Conservation (phyloP, 30 jellyfish, hydroid and myxozoan species). For the Pseudorhiza aurosa region DNA sequence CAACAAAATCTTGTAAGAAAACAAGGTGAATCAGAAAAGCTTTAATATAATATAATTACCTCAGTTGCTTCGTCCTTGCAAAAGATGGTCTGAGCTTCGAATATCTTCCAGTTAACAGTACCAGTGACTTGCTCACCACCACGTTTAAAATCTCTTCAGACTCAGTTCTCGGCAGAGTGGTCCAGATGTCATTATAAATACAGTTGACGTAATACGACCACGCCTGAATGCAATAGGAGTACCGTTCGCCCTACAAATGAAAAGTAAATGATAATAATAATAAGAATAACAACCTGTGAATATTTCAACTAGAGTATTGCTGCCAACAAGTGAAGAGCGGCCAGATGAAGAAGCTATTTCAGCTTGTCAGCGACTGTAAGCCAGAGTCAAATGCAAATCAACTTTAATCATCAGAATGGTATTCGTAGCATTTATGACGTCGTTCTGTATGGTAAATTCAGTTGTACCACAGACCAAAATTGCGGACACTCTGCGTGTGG, state of each 20-base stretch:
- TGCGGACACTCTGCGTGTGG: too few species aligned
- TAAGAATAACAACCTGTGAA: too few species aligned
- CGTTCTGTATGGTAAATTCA: too few species aligned
- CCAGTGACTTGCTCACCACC: slow-evolving; percentile 50
- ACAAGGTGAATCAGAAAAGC: too few species aligned
- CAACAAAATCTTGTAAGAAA: too few species aligned
- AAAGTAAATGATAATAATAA: neutral
- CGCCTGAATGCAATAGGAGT: slow-evolving; percentile 84
- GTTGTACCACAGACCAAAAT: too few species aligned
- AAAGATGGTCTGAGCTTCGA: slow-evolving; percentile 75
- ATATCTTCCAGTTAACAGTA: slow-evolving; percentile 69
- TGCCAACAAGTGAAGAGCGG: neutral
- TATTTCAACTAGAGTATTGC: neutral
- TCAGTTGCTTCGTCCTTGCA: slow-evolving; percentile 71
- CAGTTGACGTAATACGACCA: slow-evolving; percentile 81
- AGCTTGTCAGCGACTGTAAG: too few species aligned
- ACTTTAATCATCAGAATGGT: too few species aligned
- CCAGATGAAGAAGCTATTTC: too few species aligned
- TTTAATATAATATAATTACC: too few species aligned
- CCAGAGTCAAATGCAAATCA: too few species aligned
- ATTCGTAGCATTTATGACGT: too few species aligned
- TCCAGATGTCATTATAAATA: slow-evolving; percentile 55
- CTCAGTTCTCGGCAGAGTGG: slow-evolving; percentile 33
- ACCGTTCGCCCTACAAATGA: slow-evolving; percentile 83
- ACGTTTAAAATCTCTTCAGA: slow-evolving; percentile 39